Conservation (phyloP, 2,113 vertebrate species). For the Rhegmatorhina hoffmannsi region DNA sequence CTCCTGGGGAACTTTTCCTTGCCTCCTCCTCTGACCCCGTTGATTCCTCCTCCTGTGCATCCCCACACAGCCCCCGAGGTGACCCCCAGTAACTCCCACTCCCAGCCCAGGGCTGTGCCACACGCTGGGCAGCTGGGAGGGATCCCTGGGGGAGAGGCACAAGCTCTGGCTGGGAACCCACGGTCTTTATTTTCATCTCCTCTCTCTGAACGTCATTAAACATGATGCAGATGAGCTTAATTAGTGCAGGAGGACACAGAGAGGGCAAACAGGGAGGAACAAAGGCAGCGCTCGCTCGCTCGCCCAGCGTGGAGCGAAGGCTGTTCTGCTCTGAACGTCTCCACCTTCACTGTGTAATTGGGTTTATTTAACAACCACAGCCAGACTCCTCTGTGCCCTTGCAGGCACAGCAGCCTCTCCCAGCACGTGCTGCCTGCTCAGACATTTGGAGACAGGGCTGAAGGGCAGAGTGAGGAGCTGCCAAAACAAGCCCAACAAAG, state of each 20-base stretch:
- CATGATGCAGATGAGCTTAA: neutral
- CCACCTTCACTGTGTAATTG: neutral
- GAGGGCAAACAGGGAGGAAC: neutral
- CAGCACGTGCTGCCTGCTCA: neutral
- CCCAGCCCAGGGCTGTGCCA: neutral
- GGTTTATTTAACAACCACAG: neutral
- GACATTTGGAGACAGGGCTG: neutral
- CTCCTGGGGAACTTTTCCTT: neutral
- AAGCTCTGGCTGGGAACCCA: neutral
- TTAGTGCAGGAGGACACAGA: neutral
- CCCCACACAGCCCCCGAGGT: neutral
- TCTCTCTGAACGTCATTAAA: neutral
- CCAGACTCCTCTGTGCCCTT: neutral
- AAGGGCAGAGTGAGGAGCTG: neutral
- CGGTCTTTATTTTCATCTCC: neutral
- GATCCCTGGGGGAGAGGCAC: neutral
- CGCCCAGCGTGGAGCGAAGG: neutral
- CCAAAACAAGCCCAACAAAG: neutral
- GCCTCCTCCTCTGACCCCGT: fast-evolving
- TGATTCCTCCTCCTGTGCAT: neutral
- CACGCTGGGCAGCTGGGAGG: neutral
- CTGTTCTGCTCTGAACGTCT: neutral
- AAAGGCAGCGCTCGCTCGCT: neutral
- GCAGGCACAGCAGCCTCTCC: neutral
- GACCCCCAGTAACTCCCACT: fast-evolving